Percentiles rank a stretch among this genome's conserved stretches.
phyloP scores from a whole-genome alignment of 37 sponge, comb jelly and placozoan genomes.

The Axinella damicornis region DNA sequence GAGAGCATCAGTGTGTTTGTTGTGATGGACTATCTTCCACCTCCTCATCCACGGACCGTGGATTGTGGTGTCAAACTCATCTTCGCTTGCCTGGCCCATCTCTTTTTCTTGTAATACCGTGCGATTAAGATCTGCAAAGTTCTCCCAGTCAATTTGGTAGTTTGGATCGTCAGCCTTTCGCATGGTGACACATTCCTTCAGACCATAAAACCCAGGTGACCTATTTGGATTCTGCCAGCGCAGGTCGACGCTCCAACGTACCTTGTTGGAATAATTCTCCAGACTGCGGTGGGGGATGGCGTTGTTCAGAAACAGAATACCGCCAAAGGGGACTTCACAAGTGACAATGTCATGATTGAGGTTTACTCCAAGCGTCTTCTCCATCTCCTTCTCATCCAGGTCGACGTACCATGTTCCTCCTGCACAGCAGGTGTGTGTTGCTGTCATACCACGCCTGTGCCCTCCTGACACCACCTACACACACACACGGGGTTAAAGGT shows the following conservation, averaged over 20 bases:
- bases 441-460: constrained; percentile 69
- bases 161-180: constrained; percentile 60
- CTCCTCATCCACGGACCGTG: constrained; percentile 92
- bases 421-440: constrained; percentile 89
- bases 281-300: constrained; percentile 85
- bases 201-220: constrained; percentile 77
- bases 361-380: constrained; percentile 68
- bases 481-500: too few relatives aligned
- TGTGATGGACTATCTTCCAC: constrained; percentile 90
- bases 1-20: constrained; percentile 75
- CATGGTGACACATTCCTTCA: constrained; percentile 74
- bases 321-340: constrained; percentile 87
- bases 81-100: constrained; percentile 7
- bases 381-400: constrained; percentile 69
- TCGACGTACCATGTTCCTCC: constrained; percentile 92
- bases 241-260: constrained; percentile 90
- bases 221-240: constrained; percentile 81
- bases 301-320: constrained; percentile 81
- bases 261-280: constrained; percentile 71
- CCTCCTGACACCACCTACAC: constrained; percentile 76
- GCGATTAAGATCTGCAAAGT: constrained; percentile 68
- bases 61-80: constrained; percentile 85
- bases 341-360: constrained; percentile 73
- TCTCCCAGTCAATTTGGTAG: constrained; percentile 69
- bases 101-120: constrained; percentile 37